Evolutionary conservation across 92 coral and sea anemone genomes (phyloP).

Genomic region (Virgularia gustaviana): DNA sequence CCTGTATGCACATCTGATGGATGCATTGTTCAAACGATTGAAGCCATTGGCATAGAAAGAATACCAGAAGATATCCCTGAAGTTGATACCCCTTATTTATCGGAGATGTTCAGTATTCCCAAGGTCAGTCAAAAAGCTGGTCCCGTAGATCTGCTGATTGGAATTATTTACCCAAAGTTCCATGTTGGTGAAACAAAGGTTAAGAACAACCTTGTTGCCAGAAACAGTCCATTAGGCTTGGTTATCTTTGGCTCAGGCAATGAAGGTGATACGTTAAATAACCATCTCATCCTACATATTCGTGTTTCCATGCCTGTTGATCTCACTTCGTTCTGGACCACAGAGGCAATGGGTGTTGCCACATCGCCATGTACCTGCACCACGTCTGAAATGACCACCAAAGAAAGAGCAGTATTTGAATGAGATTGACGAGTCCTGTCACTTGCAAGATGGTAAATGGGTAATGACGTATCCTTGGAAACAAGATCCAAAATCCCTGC

Average conservation of each 20-base stretch:
- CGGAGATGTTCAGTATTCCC: conserved; percentile 33
- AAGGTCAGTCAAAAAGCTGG: conserved; percentile 37
- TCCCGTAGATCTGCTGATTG: conserved; percentile 53
- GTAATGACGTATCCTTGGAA: conserved; percentile 51
- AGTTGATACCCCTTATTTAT: conserved; percentile 4
- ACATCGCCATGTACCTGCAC: conserved; percentile 26
- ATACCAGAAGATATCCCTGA: conserved; percentile 37
- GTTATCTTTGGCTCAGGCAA: conserved; percentile 46
- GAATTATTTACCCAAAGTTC: conserved; percentile 57
- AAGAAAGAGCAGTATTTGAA: conserved; percentile 3
- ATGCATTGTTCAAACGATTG: conserved; percentile 18
- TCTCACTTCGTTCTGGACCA: conserved; percentile 40
- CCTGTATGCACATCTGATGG: neutral
- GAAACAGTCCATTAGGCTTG: conserved; percentile 64
- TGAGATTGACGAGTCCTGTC: conserved; percentile 18
- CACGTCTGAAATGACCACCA: neutral
- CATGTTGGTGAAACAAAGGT: conserved; percentile 60
- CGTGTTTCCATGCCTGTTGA: conserved; percentile 44
- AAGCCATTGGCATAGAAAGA: conserved; percentile 55
- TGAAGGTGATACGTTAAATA: conserved; percentile 3
- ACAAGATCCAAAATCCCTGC: conserved; percentile 33
- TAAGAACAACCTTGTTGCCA: conserved; percentile 40
- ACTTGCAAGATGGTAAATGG: neutral
- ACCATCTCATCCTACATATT: conserved; percentile 36
- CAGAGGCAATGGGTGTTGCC: conserved; percentile 58